Evolutionary conservation across 2,113 vertebrate genomes (phyloP).

Genomic region (Naja naja): DNA sequence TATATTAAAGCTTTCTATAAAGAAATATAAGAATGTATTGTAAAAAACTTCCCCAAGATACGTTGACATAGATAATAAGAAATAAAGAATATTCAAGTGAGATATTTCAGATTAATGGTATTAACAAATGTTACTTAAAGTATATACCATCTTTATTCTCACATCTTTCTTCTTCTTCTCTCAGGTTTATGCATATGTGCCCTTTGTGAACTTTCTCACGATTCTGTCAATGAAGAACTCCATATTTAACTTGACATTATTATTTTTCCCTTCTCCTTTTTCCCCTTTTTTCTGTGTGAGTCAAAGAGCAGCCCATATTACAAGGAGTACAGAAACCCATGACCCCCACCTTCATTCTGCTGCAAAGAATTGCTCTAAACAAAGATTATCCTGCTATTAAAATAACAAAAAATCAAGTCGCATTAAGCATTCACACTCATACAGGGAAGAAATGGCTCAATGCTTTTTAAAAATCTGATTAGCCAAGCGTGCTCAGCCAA

Average conservation of each 20-base stretch:
- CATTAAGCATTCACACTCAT: constrained; percentile 19
- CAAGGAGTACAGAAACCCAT: constrained; percentile 13
- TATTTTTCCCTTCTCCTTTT: background rate
- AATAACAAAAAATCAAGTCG: constrained; percentile 41
- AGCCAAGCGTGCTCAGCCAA: constrained; percentile 2
- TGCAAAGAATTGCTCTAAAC: constrained; percentile 30
- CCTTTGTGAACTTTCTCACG: background rate
- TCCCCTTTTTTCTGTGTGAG: background rate
- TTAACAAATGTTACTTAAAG: background rate
- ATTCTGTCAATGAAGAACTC: background rate
- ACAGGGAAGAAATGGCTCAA: constrained; percentile 12
- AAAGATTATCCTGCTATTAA: constrained; percentile 37
- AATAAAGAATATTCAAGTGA: background rate
- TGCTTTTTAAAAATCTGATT: constrained; percentile 29
- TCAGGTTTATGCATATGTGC: background rate
- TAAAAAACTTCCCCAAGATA: background rate
- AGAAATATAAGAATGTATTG: background rate
- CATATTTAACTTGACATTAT: background rate
- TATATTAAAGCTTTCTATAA: background rate
- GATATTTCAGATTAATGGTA: background rate
- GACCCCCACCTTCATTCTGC: constrained; percentile 5
- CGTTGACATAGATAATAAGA: background rate
- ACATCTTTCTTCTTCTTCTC: background rate
- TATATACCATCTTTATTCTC: background rate
- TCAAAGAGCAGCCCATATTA: background rate